A percentile compares a stretch with the other conserved stretches of the same genome.
Evolutionary conservation across 1,140 invertebrate genomes (phyloP).

Genomic region (Orussus abietinus): DNA sequence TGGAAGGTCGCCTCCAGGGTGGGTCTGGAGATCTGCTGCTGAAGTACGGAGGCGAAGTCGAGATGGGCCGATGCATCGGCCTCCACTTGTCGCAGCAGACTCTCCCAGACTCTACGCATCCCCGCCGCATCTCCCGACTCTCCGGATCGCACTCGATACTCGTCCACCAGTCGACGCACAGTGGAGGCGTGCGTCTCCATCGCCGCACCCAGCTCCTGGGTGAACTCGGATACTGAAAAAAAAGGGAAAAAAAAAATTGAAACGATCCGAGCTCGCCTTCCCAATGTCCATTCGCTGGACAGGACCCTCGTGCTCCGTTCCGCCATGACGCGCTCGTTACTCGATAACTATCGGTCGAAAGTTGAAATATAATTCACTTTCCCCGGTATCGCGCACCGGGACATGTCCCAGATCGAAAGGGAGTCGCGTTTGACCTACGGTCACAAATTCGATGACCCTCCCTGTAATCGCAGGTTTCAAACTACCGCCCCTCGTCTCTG

Average conservation of each 20-base stretch:
- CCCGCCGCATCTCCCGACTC: constrained; percentile 84
- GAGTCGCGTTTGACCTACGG: too few species aligned
- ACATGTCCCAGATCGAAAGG: too few species aligned
- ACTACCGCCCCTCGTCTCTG: too few species aligned
- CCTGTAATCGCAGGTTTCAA: too few species aligned
- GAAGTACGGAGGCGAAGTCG: constrained; percentile 80
- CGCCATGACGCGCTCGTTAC: too few species aligned
- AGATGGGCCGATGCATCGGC: constrained; percentile 86
- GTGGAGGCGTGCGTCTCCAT: constrained; percentile 91
- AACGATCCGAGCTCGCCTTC: constrained; percentile 6
- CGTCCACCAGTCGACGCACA: constrained; percentile 81
- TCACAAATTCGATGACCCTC: too few species aligned
- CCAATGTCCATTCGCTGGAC: too few species aligned
- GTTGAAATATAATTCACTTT: too few species aligned
- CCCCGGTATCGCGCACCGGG: too few species aligned
- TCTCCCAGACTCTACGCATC: constrained; percentile 89
- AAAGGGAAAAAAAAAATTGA: constrained; percentile 28
- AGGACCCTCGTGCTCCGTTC: too few species aligned
- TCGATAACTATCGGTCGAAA: too few species aligned
- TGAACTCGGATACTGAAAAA: constrained; percentile 90
- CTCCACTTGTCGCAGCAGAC: constrained; percentile 86
- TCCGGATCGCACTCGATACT: constrained; percentile 80
- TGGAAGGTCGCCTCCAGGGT: constrained; percentile 86
- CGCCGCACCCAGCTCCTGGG: constrained; percentile 83
- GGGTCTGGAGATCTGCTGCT: constrained; percentile 78